phyloP scores from a whole-genome alignment of 1,140 invertebrate genomes.

The Drosophila nannoptera region DNA sequence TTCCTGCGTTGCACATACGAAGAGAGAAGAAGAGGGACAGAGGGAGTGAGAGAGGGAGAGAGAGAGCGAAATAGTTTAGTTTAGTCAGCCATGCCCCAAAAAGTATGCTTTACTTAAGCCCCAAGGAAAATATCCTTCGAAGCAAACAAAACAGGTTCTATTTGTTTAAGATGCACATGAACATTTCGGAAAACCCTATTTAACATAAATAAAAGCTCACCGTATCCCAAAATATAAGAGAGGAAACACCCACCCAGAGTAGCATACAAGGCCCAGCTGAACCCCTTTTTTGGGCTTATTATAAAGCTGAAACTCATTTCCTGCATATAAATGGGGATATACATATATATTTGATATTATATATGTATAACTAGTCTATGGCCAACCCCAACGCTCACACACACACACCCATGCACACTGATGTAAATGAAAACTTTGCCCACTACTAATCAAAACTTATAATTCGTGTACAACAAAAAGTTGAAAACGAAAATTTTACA shows the following conservation, averaged over 20 bases:
- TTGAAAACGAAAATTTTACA: slow-evolving; percentile 76
- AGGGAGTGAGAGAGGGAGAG: no score
- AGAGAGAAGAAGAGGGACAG: no score
- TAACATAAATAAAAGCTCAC: not conserved
- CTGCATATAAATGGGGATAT: slow-evolving; percentile 35
- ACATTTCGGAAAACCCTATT: slow-evolving; percentile 9
- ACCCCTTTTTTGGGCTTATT: slow-evolving; percentile 47
- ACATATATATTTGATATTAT: slow-evolving; percentile 40
- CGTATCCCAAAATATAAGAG: not conserved
- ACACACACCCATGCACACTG: slow-evolving; percentile 28
- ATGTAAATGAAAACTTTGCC: slow-evolving; percentile 64
- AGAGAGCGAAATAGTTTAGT: no score
- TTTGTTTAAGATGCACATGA: not conserved
- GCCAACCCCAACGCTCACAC: slow-evolving; percentile 16
- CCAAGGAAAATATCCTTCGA: not conserved
- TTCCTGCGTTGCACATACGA: slow-evolving; percentile 43
- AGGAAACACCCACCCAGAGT: not conserved
- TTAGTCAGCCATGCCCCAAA: not conserved
- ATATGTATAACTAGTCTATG: slow-evolving; percentile 13
- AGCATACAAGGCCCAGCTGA: not conserved
- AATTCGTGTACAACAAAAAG: slow-evolving; percentile 77
- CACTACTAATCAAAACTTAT: slow-evolving; percentile 78
- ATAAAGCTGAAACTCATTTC: slow-evolving; percentile 59
- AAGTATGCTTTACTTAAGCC: slow-evolving; percentile 6
- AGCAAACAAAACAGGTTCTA: not conserved